Conservation (phyloP, 2,888 invertebrate genomes). For the Cantharis lateralis region DNA sequence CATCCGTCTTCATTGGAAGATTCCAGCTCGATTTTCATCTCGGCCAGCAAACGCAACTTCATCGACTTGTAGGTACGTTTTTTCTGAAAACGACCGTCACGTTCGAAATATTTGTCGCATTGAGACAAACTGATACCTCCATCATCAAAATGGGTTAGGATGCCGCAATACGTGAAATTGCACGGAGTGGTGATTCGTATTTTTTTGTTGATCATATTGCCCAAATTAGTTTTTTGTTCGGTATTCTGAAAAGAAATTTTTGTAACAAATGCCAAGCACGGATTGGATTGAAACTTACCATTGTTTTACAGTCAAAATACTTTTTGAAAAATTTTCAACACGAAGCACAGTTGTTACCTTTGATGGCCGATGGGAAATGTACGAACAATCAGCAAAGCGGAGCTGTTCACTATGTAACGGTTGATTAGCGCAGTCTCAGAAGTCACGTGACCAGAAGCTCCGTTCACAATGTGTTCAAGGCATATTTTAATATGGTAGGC, state of each 20-base stretch:
- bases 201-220: background rate
- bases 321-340: too few species aligned
- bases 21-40: background rate
- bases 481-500: too few species aligned
- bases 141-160: background rate
- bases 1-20: background rate
- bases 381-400: too few species aligned
- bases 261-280: background rate
- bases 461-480: too few species aligned
- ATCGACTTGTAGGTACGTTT: background rate
- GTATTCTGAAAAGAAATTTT: background rate
- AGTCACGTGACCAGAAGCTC: too few species aligned
- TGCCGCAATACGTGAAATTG: background rate
- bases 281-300: background rate
- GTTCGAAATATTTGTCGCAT: background rate
- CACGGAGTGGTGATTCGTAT: background rate
- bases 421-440: too few species aligned
- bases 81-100: background rate
- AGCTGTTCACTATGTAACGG: too few species aligned
- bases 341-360: too few species aligned
- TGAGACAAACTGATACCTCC: background rate
- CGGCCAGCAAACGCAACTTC: rapidly evolving
- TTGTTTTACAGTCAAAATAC: background rate
- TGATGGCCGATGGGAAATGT: too few species aligned
- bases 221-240: background rate